Evolutionary conservation across 2,113 vertebrate genomes (phyloP), one percentile per base, ranked within the genome.

Genomic region (Pygoscelis antarcticus): DNA sequence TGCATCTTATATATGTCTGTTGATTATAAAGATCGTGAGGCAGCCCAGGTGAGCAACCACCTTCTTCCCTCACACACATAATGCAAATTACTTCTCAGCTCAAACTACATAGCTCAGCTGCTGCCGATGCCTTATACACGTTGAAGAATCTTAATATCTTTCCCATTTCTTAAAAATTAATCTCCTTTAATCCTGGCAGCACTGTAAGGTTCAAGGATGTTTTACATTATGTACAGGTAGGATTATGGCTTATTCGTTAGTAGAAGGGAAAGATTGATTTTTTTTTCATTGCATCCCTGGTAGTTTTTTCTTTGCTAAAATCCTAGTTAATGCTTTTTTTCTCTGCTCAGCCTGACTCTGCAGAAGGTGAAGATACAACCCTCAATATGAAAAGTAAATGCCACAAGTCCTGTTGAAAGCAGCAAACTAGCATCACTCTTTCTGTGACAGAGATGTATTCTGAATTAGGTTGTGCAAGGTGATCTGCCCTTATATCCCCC

Each of bases 151-250:
- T 93, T 96, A 96, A 64, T 87, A 92, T 95, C 91, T 96, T 91
- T 79, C 62, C 81, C 69, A 64, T 81, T 96, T 91, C 60, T 83
- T 26, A 87, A 93, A 91, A 94, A 95, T 89, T 97, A 97, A 97
- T 96, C 97, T 96, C 47, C 90, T 96, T 96, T 97, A 97, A 96
- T 96, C 96, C 97, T 95, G 72, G 88, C 79, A 96, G 87, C 76
- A 52, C 87, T 83, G 69, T 95, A 96, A 92, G 90, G 89, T 95
- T 96, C 95, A 89, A 95, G 96, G 87, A 95, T 97, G 90, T 95
- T 97, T 96, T 97, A 87, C 93, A 92, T 97, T 97, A 93, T 92
- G 94, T 97, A 96, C 84, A 92, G 97, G 94, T 97, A 97, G 94
- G 96, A 96, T 97, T 97, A 97, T 47, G 69, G 93, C 57, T 93